Percentiles rank a stretch among this genome's conserved stretches.
phyloP scores from a whole-genome alignment of 2,888 invertebrate species.

The Pandemis heparana region DNA sequence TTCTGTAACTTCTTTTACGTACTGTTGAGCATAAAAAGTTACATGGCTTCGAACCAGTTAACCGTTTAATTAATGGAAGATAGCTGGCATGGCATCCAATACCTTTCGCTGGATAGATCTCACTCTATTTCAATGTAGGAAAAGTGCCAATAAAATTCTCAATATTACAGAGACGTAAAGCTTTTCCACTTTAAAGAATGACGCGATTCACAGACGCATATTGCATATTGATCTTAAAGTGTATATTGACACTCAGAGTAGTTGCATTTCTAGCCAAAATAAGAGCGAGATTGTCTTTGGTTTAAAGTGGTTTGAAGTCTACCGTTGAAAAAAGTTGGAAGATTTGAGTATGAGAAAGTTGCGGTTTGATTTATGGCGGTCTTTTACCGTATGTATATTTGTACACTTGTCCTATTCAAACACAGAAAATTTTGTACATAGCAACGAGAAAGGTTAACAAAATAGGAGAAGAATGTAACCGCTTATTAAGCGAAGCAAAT shows the following conservation, averaged over 20 bases:
- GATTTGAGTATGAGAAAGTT: neutral
- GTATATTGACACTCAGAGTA: conserved; percentile 31
- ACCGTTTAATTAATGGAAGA: neutral
- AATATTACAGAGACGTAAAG: conserved; percentile 15
- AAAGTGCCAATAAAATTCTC: conserved; percentile 2
- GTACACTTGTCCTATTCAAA: neutral
- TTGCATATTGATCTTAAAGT: conserved; percentile 36
- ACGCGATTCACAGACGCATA: conserved; percentile 22
- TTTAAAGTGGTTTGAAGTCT: conserved; percentile 3
- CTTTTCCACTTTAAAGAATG: conserved; percentile 12
- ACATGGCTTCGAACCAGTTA: neutral
- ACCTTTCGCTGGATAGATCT: neutral
- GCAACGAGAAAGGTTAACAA: neutral
- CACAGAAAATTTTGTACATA: neutral
- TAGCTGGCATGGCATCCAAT: neutral
- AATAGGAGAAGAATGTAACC: neutral
- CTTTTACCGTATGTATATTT: neutral
- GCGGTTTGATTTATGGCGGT: neutral
- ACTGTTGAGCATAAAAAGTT: no score
- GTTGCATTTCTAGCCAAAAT: neutral
- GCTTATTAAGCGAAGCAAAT: conserved; percentile 1
- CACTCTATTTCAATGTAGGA: neutral
- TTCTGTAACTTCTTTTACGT: no score
- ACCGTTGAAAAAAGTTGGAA: neutral
- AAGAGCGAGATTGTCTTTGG: conserved; percentile 8